Base-by-base conservation (phyloP, 2,113 vertebrate genomes). In the Syrrhaptes paradoxus region DNA sequence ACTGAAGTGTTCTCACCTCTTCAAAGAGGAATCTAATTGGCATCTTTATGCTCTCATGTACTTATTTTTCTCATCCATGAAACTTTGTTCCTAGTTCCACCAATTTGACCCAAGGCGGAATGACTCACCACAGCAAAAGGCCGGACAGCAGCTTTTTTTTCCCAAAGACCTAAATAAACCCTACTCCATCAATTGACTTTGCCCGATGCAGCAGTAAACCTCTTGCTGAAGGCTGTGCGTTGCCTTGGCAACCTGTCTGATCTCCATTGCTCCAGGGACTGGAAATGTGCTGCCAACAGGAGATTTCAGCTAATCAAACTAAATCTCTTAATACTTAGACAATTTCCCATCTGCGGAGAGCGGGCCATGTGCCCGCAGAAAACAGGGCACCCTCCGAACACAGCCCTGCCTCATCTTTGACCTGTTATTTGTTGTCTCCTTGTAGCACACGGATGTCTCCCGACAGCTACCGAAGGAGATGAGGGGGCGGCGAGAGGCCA, bases 221-320 rank as follows among this genome's bases (percentile, higher is more conserved):
- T 87, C 92, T 54, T 7, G 2, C 94, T 88, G 96, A 97, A 96
- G 95, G 96, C 96, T 95, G 93, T 1, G 55, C 2, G 63, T 98
- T 98, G 93, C 96, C 91, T 96, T 97, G 94, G 96, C 89, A 98
- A 98, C 98, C 77, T 87, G 86, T 88, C 94, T 95, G 84, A 94
- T 94, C 95, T 95, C 93, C 81, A 85, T 71, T 97, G 95, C 97
- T 92, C 94, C 94, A 83, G 58, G 87, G 76, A 81, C 79, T 89
- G 79, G 92, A 94, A 96, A 77, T 89, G 92, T 80, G 84, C 93
- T 86, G 92, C 93, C 93, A 92, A 96, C 78, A 87, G 76, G 71
- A 96, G 66, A 96, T 77, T 95, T 90, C 29, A 96, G 92, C 89
- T 93, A 96, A 97, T 96, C 87, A 96, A 93, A 86, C 82, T 67